Evolutionary conservation across 2,797 vertebrate genomes (phyloP).

Genomic region (Smutsia temminckii): DNA sequence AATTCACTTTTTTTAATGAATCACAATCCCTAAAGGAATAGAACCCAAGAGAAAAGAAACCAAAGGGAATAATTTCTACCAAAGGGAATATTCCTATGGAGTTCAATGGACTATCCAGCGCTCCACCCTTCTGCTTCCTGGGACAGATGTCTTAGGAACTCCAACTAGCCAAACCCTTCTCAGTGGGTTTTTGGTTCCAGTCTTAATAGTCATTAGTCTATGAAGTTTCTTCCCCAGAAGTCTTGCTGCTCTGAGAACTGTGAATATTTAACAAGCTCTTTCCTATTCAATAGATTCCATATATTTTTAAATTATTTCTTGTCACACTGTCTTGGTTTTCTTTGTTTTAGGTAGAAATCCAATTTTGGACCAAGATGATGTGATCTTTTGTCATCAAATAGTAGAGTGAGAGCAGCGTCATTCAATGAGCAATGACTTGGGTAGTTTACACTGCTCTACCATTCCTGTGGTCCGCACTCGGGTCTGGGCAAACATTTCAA

Average conservation of each 20-base stretch:
- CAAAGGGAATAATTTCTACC: neutral
- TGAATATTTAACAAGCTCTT: neutral
- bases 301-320: constrained; percentile 20
- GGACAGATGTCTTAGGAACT: neutral
- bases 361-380: constrained; percentile 12
- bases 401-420: neutral
- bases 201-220: neutral
- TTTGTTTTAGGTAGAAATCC: constrained; percentile 52
- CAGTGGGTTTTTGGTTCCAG: neutral
- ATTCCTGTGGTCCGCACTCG: constrained; percentile 14
- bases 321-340: neutral
- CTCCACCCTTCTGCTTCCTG: neutral
- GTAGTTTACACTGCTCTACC: neutral
- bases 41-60: constrained; percentile 29
- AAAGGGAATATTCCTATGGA: neutral
- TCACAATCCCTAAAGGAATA: neutral
- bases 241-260: constrained; percentile 27
- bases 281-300: neutral
- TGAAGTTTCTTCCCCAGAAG: constrained; percentile 40
- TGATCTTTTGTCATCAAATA: constrained; percentile 14
- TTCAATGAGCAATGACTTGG: neutral
- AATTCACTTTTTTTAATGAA: constrained; percentile 28
- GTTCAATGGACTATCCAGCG: neutral
- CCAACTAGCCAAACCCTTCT: neutral
- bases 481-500: constrained; percentile 43